Percentiles rank a stretch among this genome's conserved stretches.
Conservation (phyloP, 2,113 vertebrate genomes). For the Sterrhoptilus dennistouni region DNA sequence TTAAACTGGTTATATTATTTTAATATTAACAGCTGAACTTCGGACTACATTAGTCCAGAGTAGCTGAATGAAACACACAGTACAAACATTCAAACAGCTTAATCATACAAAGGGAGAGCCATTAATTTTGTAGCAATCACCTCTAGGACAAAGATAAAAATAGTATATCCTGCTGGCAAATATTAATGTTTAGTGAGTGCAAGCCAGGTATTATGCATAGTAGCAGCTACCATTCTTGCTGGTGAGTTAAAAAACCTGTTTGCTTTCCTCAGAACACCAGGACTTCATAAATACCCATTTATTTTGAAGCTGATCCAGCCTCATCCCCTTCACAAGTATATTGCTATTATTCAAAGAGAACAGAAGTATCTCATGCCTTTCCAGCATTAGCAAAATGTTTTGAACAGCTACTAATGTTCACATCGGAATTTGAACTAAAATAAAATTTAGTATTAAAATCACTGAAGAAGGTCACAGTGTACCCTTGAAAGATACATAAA, state of each 20-base stretch:
- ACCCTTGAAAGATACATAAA: background rate
- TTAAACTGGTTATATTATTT: background rate
- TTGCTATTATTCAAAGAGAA: background rate
- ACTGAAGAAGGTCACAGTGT: background rate
- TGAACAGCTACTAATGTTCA: background rate
- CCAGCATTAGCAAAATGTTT: background rate
- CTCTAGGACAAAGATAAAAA: background rate
- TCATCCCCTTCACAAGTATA: background rate
- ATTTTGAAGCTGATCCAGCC: background rate
- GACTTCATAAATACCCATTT: background rate
- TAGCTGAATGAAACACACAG: background rate
- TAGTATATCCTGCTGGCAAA: background rate
- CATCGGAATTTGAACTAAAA: background rate
- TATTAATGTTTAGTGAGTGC: background rate
- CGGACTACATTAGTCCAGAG: background rate
- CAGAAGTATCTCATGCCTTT: background rate
- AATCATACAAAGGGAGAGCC: background rate
- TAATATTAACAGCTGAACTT: background rate
- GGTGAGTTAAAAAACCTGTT: background rate
- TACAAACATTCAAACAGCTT: background rate
- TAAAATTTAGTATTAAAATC: background rate
- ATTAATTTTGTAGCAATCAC: background rate
- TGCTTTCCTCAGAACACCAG: background rate
- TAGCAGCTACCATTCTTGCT: background rate
- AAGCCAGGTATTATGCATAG: background rate